phyloP scores from a whole-genome alignment of 2,113 vertebrate species.

The Pica pica region DNA sequence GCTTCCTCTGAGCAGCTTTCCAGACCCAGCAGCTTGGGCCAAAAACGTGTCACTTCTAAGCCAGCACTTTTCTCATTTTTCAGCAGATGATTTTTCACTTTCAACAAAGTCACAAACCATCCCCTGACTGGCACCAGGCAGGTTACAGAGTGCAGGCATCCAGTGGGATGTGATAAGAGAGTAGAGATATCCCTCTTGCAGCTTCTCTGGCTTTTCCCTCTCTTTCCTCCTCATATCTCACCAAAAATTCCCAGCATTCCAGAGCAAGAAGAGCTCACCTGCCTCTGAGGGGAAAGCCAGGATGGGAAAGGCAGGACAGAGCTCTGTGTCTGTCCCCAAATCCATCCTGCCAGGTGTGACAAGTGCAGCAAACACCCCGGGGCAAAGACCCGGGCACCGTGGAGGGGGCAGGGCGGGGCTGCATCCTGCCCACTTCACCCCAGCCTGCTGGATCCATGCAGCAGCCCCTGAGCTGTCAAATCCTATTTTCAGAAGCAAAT shows the following conservation, averaged over 20 bases:
- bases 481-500: constrained; percentile 62
- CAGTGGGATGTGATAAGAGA: background rate
- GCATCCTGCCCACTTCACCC: background rate
- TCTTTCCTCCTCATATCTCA: fast-evolving
- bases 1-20: background rate
- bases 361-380: fast-evolving
- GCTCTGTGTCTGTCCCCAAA: background rate
- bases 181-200: background rate
- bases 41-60: background rate
- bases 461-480: constrained; percentile 55
- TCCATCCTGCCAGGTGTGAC: background rate
- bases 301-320: background rate
- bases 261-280: background rate
- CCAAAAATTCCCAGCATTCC: background rate
- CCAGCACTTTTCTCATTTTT: constrained; percentile 7
- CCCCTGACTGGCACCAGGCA: background rate
- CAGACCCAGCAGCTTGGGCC: background rate
- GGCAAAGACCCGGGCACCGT: background rate
- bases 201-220: background rate
- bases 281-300: background rate
- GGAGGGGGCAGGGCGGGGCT: background rate
- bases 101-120: background rate
- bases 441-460: background rate
- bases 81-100: background rate
- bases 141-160: background rate